These are phyloP conservation scores for Danio aesculapii DNA, from an alignment of 2,797 vertebrate genomes.

Conservation along the genomic window DNA sequence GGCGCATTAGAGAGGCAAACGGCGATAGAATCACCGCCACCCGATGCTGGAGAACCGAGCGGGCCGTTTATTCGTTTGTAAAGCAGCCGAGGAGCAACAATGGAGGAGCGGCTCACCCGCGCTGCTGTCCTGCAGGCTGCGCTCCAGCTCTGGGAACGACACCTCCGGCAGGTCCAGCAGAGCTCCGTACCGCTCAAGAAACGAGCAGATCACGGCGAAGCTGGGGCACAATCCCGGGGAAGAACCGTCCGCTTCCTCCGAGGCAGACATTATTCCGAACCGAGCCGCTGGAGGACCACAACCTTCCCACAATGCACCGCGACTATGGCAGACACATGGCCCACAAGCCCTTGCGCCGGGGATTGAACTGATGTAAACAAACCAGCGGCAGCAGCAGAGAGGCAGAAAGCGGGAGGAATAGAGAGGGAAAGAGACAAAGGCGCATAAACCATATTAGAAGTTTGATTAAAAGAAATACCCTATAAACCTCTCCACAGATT, in stretches of 20 bases:
- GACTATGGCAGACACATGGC: slow-evolving; percentile 58
- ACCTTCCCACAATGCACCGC: slow-evolving; percentile 70
- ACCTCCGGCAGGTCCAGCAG: slow-evolving; percentile 92
- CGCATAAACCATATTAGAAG: too few relatives aligned
- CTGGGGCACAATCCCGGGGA: slow-evolving; percentile 88
- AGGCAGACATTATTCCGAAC: slow-evolving; percentile 89
- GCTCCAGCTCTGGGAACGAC: slow-evolving; percentile 92
- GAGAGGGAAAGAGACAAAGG: slow-evolving; percentile 6
- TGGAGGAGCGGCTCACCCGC: slow-evolving; percentile 78
- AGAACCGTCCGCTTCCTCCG: slow-evolving; percentile 82
- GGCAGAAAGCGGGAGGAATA: background rate
- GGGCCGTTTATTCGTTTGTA: slow-evolving; percentile 3
- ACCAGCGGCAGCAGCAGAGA: slow-evolving; percentile 42
- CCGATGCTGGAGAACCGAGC: background rate
- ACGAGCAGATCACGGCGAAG: slow-evolving; percentile 97
- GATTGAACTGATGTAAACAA: slow-evolving; percentile 69
- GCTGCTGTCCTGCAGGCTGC: slow-evolving; percentile 89
- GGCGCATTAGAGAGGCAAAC: background rate
- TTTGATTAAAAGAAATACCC: too few relatives aligned
- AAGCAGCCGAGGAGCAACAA: slow-evolving; percentile 55
- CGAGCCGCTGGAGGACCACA: slow-evolving; percentile 68
- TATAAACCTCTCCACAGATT: too few relatives aligned
- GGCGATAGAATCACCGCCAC: background rate
- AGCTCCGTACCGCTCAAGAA: slow-evolving; percentile 92
- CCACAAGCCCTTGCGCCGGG: slow-evolving; percentile 68